Evolutionary conservation across 2,797 vertebrate species (phyloP), one percentile per base, ranked within the genome.

Genomic region (Spatula versicolor): DNA sequence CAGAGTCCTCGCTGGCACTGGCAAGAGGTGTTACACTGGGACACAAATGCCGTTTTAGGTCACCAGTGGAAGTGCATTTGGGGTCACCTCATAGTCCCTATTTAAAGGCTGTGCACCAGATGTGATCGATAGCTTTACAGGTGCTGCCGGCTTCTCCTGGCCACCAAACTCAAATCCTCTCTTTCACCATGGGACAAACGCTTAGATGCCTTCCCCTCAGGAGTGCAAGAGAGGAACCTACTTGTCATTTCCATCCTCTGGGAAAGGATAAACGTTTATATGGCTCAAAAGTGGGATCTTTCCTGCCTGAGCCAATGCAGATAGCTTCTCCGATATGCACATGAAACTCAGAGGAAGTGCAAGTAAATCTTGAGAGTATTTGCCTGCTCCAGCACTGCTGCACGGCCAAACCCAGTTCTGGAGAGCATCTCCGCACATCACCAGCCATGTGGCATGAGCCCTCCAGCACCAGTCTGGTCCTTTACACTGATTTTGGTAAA

Each of bases 361-460:
- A 83, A 68, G 71, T 52, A 54, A 64, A 72, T n/a, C 62, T 48
- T 18, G 8, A 3, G 4, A 7, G 2, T 62, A 56, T 62, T 68
- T 91, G 35, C 37, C 39, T 72, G 15, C 41, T 33, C 15, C 0
- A 0, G 54, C 52, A 39, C 31, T 5, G 3, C 7, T 6, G 45
- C 26, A 13, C 2, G 1, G 48, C 66, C 7, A 3, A 48, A 56
- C 28, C 22, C 17, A 4, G 43, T 73, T 92, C 52, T 73, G 59
- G 71, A 33, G 33, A 33, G 52, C 26, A 22, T 23, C 48, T 56
- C 26, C 3, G 12, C 26, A 30, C 9, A 6, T 41, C 60, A 30
- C 18, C 48, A 63, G 60, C 37, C 19, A 2, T 41, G 18, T 30
- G 28, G 19, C 92, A 84, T 0, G 0, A 73, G 59, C 21, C 56